Conservation (phyloP, 2,888 invertebrate species). For the Parapristionchus giblindavisi region DNA sequence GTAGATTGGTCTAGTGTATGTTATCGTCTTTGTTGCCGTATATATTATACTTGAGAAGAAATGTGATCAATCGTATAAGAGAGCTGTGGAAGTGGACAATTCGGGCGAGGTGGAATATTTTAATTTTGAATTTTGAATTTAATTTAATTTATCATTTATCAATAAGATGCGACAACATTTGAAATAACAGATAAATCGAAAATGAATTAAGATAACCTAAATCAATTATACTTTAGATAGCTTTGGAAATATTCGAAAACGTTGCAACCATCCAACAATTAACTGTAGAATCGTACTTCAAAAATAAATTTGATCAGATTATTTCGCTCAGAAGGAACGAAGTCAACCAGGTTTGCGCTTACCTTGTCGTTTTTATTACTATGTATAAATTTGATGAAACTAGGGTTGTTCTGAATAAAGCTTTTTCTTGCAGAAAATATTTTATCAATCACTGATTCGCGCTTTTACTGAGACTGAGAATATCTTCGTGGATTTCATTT, state of each 20-base stretch:
- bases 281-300: neutral
- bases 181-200: too few species aligned
- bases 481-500: too few species aligned
- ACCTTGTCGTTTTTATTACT: too few species aligned
- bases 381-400: too few species aligned
- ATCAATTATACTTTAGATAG: constrained; percentile 4
- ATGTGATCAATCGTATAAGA: neutral
- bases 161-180: too few species aligned
- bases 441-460: constrained; percentile 16
- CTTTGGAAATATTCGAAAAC: constrained; percentile 23
- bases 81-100: neutral
- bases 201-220: too few species aligned
- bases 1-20: neutral
- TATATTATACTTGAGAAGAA: constrained; percentile 17
- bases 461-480: too few species aligned
- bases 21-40: constrained; percentile 4
- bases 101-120: constrained; percentile 12
- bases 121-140: neutral
- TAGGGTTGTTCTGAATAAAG: too few species aligned
- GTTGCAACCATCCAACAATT: constrained; percentile 15
- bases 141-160: too few species aligned
- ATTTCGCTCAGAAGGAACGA: neutral
- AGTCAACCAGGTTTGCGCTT: neutral
- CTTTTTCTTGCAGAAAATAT: constrained; percentile 11
- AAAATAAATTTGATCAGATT: neutral